These are phyloP conservation scores for Lysandra bellargus DNA, from an alignment of 2,888 invertebrate genomes.

Conservation along the genomic window DNA sequence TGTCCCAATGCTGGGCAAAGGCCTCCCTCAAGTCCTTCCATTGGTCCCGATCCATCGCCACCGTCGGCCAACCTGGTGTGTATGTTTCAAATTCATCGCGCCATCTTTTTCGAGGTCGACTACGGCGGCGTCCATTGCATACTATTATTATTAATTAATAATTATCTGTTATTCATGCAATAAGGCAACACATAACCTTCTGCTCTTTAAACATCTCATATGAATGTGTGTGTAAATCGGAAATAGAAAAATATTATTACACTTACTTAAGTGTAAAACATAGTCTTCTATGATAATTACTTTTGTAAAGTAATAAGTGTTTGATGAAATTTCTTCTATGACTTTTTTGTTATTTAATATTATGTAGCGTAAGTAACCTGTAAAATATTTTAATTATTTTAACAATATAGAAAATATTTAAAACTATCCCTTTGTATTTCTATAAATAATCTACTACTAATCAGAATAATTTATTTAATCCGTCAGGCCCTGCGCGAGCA, in stretches of 20 bases:
- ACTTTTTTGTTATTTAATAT: neutral
- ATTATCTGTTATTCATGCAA: no score
- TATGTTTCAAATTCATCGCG: no score
- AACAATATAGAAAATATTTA: neutral
- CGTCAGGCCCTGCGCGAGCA: no score
- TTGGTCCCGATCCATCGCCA: no score
- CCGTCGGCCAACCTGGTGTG: no score
- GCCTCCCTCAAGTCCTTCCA: no score
- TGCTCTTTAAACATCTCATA: neutral
- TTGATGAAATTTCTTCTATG: neutral
- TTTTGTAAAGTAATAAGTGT: conserved; percentile 9
- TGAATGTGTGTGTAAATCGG: neutral
- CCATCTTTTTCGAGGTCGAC: no score
- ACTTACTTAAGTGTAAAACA: neutral
- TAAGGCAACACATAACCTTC: no score
- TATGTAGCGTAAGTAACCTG: neutral
- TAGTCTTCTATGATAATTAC: neutral
- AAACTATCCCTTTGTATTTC: neutral
- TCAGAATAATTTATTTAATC: no score
- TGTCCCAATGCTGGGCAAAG: no score
- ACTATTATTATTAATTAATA: no score
- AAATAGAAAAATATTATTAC: neutral
- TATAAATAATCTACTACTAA: neutral
- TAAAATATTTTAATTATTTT: neutral
- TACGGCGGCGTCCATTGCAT: no score